phyloP scores from a whole-genome alignment of 2,888 invertebrate genomes.

The Lasioglossum lativentre region DNA sequence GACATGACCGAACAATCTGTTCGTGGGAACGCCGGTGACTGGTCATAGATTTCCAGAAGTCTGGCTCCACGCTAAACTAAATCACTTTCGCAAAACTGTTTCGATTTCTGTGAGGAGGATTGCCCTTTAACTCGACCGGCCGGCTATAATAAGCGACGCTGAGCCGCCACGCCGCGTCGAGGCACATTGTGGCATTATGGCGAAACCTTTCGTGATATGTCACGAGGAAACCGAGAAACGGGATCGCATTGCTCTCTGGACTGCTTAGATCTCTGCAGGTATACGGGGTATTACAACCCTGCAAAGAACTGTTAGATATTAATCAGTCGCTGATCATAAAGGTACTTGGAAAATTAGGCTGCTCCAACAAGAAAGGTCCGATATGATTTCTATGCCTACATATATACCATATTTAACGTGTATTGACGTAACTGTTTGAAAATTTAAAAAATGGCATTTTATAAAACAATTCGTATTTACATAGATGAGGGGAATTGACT shows the following conservation, averaged over 20 bases:
- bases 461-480: no score
- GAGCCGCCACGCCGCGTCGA: constrained; percentile 60
- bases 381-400: background rate
- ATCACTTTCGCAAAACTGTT: constrained; percentile 68
- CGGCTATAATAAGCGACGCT: constrained; percentile 72
- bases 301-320: constrained; percentile 5
- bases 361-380: background rate
- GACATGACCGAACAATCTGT: constrained; percentile 2
- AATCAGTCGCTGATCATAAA: background rate
- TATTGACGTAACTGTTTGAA: no score
- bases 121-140: constrained; percentile 77
- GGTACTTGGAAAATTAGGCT: background rate
- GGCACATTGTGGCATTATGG: constrained; percentile 71
- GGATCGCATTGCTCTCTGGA: constrained; percentile 64
- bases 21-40: constrained; percentile 5
- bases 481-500: no score
- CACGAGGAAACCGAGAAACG: constrained; percentile 75
- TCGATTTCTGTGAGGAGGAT: constrained; percentile 65
- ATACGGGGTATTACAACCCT: background rate
- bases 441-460: no score
- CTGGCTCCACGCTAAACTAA: constrained; percentile 28
- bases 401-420: background rate
- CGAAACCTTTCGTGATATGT: constrained; percentile 82
- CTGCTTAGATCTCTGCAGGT: constrained; percentile 21
- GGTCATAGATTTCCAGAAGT: constrained; percentile 28